Conservation (phyloP, 1,140 invertebrate genomes). For the Marisa cornuarietis region DNA sequence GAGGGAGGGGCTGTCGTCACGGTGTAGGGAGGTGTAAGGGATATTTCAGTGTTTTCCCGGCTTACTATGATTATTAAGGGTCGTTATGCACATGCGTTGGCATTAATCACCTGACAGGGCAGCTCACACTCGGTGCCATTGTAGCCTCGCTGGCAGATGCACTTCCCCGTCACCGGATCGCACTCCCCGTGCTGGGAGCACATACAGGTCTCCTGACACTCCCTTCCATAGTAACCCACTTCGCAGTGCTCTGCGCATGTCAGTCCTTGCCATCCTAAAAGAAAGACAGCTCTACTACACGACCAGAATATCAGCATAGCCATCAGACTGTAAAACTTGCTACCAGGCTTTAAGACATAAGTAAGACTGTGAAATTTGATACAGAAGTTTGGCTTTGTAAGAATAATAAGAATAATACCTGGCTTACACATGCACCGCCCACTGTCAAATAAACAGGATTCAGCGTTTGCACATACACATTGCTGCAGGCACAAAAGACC, state of each 20-base stretch:
- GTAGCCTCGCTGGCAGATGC: conserved; percentile 86
- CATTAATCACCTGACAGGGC: conserved; percentile 16
- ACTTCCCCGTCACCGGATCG: conserved; percentile 79
- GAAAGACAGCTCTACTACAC: too few species aligned
- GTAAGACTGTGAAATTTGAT: too few species aligned
- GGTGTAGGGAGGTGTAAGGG: too few species aligned
- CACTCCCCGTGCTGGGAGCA: conserved; percentile 72
- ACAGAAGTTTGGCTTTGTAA: too few species aligned
- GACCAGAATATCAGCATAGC: too few species aligned
- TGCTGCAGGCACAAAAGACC: conserved; percentile 46
- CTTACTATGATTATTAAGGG: too few species aligned
- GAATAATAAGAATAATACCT: background rate
- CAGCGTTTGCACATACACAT: conserved; percentile 67
- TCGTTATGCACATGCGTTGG: too few species aligned
- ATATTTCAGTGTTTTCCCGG: too few species aligned
- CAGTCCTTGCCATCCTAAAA: conserved; percentile 24
- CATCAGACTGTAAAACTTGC: too few species aligned
- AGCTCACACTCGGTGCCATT: conserved; percentile 53
- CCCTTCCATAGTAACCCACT: conserved; percentile 26
- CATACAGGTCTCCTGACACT: conserved; percentile 38
- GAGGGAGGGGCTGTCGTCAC: too few species aligned
- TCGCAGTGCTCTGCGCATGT: conserved; percentile 24
- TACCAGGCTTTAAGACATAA: too few species aligned
- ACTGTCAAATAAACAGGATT: conserved; percentile 53
- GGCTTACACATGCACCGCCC: conserved; percentile 18